Base-by-base conservation (phyloP, 2,113 vertebrate species). In the Cepphus grylle region DNA sequence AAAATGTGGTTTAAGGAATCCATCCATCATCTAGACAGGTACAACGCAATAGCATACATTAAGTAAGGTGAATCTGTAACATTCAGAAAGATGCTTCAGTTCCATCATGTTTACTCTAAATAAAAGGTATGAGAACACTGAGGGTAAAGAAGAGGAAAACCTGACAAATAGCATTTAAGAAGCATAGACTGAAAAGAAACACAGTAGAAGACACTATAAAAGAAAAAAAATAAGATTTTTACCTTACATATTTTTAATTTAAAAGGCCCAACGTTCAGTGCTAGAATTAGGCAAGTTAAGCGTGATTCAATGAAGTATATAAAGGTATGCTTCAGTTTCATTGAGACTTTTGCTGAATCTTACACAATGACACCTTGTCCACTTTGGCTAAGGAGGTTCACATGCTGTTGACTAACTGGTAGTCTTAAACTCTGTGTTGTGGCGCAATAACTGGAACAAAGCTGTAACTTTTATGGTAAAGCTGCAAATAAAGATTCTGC, bases 11-110 rank as follows among this genome's bases (percentile, higher is more conserved):
- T 36, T 50, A 80, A 77, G n/a, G 25, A 91, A 67, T 63, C 32
- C 56, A 58, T 43, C 12, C 16, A 43, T 9, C 0, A 0, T 30
- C 6, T 16, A 42, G 26, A 42, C 3, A 18, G 12, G 8, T 45
- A 55, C 13, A 12, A 21, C 55, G 30, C 8, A 65, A 25, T 9
- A 25, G 3, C 30, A 3, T 47, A 63, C 58, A 38, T 47, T 38
- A 67, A 72, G 22, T 21, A 32, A 86, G 12, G 7, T 38, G n/a
- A 69, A 4, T 16, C 19, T 78, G 49, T 40, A 47, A 42, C 5
- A 15, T 19, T 67, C 16, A 66, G 55, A 90, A 56, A 71, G 16
- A 20, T 74, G 34, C 8, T 84, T 91, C 11, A 22, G 7, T 69
- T 81, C 49, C 11, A n/a, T 70, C 23, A 25, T 6, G 50, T 45